phyloP scores from a whole-genome alignment of 2,797 vertebrate genomes.

The Rhinichthys osculus region DNA sequence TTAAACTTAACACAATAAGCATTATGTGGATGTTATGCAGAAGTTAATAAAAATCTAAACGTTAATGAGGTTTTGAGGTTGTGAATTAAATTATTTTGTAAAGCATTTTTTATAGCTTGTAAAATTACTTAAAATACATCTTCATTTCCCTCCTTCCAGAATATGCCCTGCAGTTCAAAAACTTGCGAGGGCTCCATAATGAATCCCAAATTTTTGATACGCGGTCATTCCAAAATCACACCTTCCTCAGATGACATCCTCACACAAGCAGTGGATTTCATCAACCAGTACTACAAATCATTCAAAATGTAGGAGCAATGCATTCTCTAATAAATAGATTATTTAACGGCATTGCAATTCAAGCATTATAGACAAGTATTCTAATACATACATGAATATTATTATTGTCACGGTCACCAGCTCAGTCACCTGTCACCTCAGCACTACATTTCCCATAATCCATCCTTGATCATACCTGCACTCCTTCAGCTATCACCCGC shows the following conservation, averaged over 20 bases:
- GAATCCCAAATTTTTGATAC: conserved; percentile 76
- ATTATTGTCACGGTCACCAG: neutral
- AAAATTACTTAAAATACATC: too few relatives aligned
- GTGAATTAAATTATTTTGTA: too few relatives aligned
- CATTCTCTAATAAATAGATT: neutral
- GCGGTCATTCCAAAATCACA: conserved; percentile 68
- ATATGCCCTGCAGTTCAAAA: conserved; percentile 73
- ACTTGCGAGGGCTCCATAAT: conserved; percentile 82
- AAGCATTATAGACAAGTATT: neutral
- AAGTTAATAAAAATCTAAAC: neutral
- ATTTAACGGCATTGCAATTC: neutral
- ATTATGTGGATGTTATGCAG: neutral
- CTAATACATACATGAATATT: neutral
- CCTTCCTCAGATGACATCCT: conserved; percentile 73
- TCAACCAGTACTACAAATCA: conserved; percentile 84
- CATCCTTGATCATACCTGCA: too few relatives aligned
- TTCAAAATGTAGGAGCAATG: conserved; percentile 81
- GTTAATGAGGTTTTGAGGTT: too few relatives aligned
- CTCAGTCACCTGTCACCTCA: too few relatives aligned
- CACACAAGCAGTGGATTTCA: conserved; percentile 82
- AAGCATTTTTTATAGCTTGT: too few relatives aligned
- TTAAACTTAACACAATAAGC: neutral
- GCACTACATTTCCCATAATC: too few relatives aligned
- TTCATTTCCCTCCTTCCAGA: conserved; percentile 64
- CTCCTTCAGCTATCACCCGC: too few relatives aligned